Base-by-base conservation (phyloP, 1,140 invertebrate genomes). In the Dolichoris vasculosae region DNA sequence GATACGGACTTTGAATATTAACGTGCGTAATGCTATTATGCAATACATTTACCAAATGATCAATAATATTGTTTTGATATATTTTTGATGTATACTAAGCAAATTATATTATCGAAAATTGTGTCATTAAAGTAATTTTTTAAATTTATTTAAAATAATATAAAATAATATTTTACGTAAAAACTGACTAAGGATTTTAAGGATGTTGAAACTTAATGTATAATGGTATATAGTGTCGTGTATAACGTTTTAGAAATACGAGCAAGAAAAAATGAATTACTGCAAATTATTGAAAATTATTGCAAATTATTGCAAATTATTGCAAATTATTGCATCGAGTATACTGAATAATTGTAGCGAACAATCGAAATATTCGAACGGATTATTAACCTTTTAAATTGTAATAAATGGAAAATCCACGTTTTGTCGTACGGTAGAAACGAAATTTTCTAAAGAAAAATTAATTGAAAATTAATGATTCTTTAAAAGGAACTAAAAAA, bases 341-440 rank as follows among this genome's bases (percentile, higher is more conserved):
- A n/a, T n/a, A n/a, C n/a, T n/a, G n/a, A n/a, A n/a, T n/a, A n/a
- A n/a, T n/a, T n/a, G n/a, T n/a, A n/a, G n/a, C n/a, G n/a, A n/a
- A n/a, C n/a, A n/a, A n/a, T n/a, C n/a, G n/a, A n/a, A n/a, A n/a
- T n/a, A n/a, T 26, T 59, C 26, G 3, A 2, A 59, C 4, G 3
- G 13, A 4, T 59, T 26, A 26, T 4, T 59, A 59, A 59, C 23
- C 7, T 59, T 59, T 59, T 59, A 26, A 26, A 59, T 4, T 26
- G 55, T 3, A 59, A 71, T 15, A 40, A 73, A 73, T 73, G 40
- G 69, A 55, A 82, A 82, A 59, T 82, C 48, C 20, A 59, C 51
- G 40, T 20, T 82, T 40, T n/a, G 75, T 73, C 59, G n/a, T 26
- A 55, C 38, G 15, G 30, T 13, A 38, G 23, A 35, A 48, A 46